Evolutionary conservation across 2,797 vertebrate genomes (phyloP), one percentile per base, ranked within the genome.

Genomic region (Kryptopterus vitreolus): DNA sequence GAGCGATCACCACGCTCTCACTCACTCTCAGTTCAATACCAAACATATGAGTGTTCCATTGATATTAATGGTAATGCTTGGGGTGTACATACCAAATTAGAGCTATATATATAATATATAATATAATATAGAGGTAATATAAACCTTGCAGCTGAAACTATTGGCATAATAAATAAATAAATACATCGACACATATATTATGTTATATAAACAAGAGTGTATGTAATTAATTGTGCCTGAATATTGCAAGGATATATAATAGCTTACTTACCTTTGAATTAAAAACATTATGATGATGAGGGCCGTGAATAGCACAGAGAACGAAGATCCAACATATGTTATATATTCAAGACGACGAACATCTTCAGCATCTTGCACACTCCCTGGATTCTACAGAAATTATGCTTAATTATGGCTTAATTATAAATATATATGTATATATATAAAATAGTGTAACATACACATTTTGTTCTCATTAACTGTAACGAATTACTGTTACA

Each of bases 241-340:
- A n/a, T 57, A 33, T 22, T 33, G 29, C 33, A 18, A 57, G 20
- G n/a, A 24, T 24, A 58, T 43, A 43, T 18, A 38, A 15, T 73
- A 57, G 13, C 53, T 31, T 43, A 24, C 71, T 26, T 84, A 94
- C 93, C 88, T 89, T n/a, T 89, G 73, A 48, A 61, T 83, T 35
- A 87, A 73, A 55, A 88, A 92, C 76, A 92, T 61, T 75, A 92
- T 79, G 24, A 94, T 77, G 81, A 87, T 88, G 61, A 91, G 55
- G 66, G 85, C n/a, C 6, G 89, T 82, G 68, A 92, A 92, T 78
- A 91, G 0, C 18, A 88, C 71, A 0, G 93, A 93, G 20, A 93
- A 80, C 0, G 84, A 82, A 15, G 92, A 93, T 29, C 94, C 93
- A 3, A 86, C 7, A 43, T 90, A 91, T 65, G 88, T 88, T 82